Conservation (phyloP, 2,113 vertebrate species). For the Leucosticte australis region DNA sequence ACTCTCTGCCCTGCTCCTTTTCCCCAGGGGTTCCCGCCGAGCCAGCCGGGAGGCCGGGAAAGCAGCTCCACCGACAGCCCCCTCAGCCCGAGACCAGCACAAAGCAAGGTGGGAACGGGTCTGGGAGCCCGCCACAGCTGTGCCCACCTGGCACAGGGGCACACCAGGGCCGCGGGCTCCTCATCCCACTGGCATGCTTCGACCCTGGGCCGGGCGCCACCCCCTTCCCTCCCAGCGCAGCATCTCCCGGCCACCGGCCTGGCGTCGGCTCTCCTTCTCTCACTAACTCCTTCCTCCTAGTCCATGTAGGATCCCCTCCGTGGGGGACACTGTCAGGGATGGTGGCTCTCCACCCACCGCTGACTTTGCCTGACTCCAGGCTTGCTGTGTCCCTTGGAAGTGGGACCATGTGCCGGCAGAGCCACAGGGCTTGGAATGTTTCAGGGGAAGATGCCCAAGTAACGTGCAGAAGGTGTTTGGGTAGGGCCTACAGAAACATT, state of each 20-base stretch:
- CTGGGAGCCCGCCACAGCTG: conserved; percentile 64
- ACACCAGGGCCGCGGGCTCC: not conserved
- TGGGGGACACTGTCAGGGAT: conserved; percentile 27
- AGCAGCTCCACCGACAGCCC: conserved; percentile 87
- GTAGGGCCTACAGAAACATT: not conserved
- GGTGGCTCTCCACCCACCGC: not conserved
- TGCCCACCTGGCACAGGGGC: conserved; percentile 19
- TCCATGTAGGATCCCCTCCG: fast-evolving
- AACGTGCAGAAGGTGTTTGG: not conserved
- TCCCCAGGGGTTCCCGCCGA: conserved; percentile 78
- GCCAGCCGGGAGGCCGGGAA: conserved; percentile 89
- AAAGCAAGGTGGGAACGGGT: conserved; percentile 90
- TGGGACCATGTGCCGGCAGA: fast-evolving
- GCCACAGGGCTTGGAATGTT: not conserved
- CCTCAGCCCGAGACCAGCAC: conserved; percentile 83
- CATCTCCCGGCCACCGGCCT: not conserved
- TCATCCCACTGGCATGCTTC: conserved; percentile 41
- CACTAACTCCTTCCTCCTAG: conserved; percentile 37
- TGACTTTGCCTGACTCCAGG: not conserved
- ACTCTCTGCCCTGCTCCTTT: conserved; percentile 75
- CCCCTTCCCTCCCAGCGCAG: not conserved
- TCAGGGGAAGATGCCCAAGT: not conserved
- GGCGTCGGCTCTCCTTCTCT: conserved; percentile 19
- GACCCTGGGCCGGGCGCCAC: not conserved
- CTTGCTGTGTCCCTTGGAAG: not conserved